Evolutionary conservation across 2,797 vertebrate genomes (phyloP).

Genomic region (Anguilla pacifica): DNA sequence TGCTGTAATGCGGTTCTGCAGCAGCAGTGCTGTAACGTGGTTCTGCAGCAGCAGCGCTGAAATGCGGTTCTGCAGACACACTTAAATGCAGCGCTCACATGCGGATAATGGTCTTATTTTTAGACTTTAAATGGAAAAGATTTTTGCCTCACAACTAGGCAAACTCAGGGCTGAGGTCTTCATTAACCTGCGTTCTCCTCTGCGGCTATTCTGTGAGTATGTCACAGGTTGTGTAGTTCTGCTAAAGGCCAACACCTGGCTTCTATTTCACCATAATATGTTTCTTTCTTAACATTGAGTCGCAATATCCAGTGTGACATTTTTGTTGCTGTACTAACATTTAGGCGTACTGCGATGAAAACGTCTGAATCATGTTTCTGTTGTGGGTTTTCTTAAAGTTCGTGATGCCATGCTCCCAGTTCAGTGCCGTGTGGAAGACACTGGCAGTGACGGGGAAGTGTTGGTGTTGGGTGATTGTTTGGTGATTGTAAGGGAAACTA

Average conservation of each 20-base stretch:
- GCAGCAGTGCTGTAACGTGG: no score
- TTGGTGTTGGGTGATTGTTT: not conserved
- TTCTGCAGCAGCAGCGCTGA: conserved; percentile 23
- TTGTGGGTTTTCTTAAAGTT: not conserved
- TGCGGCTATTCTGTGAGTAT: not conserved
- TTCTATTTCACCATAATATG: not conserved
- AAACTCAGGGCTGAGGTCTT: conserved; percentile 26
- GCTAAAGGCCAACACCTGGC: not conserved
- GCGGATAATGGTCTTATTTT: conserved; percentile 50
- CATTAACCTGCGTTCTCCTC: conserved; percentile 20
- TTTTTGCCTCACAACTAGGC: conserved; percentile 35
- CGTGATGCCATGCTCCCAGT: not conserved
- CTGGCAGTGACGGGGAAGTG: not conserved
- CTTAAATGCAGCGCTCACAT: conserved; percentile 30
- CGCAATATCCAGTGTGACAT: not conserved
- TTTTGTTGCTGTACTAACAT: not conserved
- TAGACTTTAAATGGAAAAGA: conserved; percentile 35
- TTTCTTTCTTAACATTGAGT: not conserved
- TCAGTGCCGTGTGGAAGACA: not conserved
- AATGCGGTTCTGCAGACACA: conserved; percentile 33
- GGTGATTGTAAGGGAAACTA: not conserved
- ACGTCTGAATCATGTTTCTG: not conserved
- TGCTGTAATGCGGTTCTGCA: conserved; percentile 27
- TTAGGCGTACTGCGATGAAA: not conserved
- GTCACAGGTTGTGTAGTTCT: not conserved